phyloP scores from a whole-genome alignment of 1,140 invertebrate genomes.

The Pseudomyrmex cubaensis region DNA sequence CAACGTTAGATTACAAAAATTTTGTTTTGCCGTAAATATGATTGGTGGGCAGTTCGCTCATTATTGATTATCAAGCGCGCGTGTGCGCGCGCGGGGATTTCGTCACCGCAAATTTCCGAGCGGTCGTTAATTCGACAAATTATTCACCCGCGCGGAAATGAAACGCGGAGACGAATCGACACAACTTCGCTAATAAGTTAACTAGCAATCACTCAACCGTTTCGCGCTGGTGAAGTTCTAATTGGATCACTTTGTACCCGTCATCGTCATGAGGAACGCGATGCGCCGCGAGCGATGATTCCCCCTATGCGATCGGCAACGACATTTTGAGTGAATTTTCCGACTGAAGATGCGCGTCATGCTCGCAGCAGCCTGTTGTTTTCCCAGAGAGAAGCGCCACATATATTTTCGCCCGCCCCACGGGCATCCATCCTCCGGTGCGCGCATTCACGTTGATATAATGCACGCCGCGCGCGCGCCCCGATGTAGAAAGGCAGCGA shows the following conservation, averaged over 20 bases:
- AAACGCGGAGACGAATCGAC: conserved; percentile 51
- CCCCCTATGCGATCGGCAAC: conserved; percentile 12
- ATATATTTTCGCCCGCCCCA: conserved; percentile 33
- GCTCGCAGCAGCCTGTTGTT: conserved; percentile 51
- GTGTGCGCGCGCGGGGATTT: conserved; percentile 1
- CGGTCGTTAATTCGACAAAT: conserved; percentile 49
- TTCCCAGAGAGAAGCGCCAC: conserved; percentile 48
- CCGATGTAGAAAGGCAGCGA: conserved; percentile 29
- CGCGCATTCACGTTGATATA: conserved; percentile 52
- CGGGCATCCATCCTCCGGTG: neutral
- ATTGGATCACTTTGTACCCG: conserved; percentile 49
- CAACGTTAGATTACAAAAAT: neutral
- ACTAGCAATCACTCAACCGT: conserved; percentile 52
- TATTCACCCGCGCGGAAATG: conserved; percentile 47
- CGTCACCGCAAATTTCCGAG: conserved; percentile 25
- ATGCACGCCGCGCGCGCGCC: conserved; percentile 19
- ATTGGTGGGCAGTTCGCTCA: neutral
- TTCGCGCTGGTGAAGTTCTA: conserved; percentile 46
- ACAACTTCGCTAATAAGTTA: conserved; percentile 59
- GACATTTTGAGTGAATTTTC: conserved; percentile 54
- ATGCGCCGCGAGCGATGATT: neutral
- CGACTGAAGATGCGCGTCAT: conserved; percentile 54
- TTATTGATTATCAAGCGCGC: neutral
- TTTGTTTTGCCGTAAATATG: neutral
- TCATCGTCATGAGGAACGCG: conserved; percentile 10